phyloP scores from a whole-genome alignment of 1,140 invertebrate species.

The Drosophila elegans region DNA sequence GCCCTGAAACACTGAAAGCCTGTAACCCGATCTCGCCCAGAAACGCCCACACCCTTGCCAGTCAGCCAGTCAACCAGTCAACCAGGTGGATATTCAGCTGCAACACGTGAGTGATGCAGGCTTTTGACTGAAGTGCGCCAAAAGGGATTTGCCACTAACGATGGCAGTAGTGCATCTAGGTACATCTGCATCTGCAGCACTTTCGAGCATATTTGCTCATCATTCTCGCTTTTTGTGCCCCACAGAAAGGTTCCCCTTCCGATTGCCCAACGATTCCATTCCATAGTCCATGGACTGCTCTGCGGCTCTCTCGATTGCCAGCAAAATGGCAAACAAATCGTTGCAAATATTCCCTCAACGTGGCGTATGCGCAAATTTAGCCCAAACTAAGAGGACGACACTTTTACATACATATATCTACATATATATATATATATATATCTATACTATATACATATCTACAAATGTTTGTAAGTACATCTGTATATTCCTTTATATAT shows the following conservation, averaged over 20 bases:
- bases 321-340: slow-evolving; percentile 58
- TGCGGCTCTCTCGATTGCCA: slow-evolving; percentile 38
- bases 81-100: slow-evolving; percentile 22
- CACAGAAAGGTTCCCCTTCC: not conserved
- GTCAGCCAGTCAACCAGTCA: no score
- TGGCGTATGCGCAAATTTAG: slow-evolving; percentile 71
- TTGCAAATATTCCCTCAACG: slow-evolving; percentile 54
- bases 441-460: not conserved
- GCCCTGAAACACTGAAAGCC: slow-evolving; percentile 2
- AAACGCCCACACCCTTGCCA: not conserved
- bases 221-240: slow-evolving; percentile 34
- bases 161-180: slow-evolving; percentile 19
- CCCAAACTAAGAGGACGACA: slow-evolving; percentile 4
- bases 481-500: not conserved
- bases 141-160: slow-evolving; percentile 65
- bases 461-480: not conserved
- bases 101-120: slow-evolving; percentile 61
- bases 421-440: not conserved
- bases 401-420: not conserved
- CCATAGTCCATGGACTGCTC: slow-evolving; percentile 39
- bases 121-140: slow-evolving; percentile 46
- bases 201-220: slow-evolving; percentile 57
- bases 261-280: slow-evolving; percentile 5
- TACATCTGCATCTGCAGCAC: slow-evolving; percentile 45
- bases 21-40: slow-evolving; percentile 16